phyloP scores from a whole-genome alignment of 2,888 invertebrate species.

The Folsomia manolachei region DNA sequence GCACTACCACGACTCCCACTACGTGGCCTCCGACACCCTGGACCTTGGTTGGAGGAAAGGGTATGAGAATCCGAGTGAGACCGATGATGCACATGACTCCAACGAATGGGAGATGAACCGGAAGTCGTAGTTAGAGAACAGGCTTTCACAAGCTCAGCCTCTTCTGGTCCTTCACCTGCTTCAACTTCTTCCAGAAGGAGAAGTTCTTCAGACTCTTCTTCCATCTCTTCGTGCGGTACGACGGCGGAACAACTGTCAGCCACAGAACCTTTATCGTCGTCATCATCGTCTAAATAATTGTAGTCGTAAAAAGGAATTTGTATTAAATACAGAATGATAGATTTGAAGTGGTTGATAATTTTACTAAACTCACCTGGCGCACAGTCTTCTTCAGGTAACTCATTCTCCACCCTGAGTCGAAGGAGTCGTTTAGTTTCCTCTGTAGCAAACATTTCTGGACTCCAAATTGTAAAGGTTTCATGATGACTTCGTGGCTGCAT shows the following conservation, averaged over 20 bases:
- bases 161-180: not conserved
- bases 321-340: conserved; percentile 15
- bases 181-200: not conserved
- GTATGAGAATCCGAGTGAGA: conserved; percentile 48
- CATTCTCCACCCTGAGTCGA: not conserved
- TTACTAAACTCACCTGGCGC: not conserved
- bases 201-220: conserved; percentile 15
- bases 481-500: conserved; percentile 46
- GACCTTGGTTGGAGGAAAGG: not conserved
- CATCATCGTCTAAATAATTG: too few relatives aligned
- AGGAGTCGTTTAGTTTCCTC: not conserved
- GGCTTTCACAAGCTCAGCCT: not conserved
- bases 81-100: conserved; percentile 36
- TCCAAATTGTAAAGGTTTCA: conserved; percentile 47
- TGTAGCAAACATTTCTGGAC: not conserved
- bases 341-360: not conserved
- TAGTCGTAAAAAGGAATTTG: too few relatives aligned
- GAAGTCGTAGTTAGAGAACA: not conserved
- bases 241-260: conserved; percentile 40
- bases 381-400: not conserved
- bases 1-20: not conserved
- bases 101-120: not conserved
- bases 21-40: not conserved
- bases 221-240: conserved; percentile 41
- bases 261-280: conserved; percentile 16